Percentiles rank a stretch among this genome's conserved stretches.
Conservation (phyloP, 2,113 vertebrate species). For the Dicentrarchus labrax region DNA sequence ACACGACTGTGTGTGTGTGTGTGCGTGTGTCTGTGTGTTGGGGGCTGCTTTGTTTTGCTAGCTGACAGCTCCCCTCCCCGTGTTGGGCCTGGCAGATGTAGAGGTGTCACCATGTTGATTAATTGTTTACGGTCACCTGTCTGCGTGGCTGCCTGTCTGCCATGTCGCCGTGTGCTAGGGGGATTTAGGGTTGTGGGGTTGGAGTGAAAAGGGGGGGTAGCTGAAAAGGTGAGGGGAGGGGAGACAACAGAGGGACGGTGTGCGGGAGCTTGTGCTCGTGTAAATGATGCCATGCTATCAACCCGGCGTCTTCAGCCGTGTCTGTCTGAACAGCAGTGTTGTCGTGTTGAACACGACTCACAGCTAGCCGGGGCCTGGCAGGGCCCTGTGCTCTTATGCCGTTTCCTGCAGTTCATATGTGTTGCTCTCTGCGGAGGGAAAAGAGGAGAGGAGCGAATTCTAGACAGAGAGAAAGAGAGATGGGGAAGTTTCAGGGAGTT, state of each 20-base stretch:
- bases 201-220: conserved; percentile 53
- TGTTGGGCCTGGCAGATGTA: conserved; percentile 88
- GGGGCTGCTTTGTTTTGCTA: conserved; percentile 80
- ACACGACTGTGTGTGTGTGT: conserved; percentile 44
- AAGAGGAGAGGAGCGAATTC: conserved; percentile 2
- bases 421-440: conserved; percentile 21
- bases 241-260: conserved; percentile 58
- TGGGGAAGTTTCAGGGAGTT: conserved; percentile 51
- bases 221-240: conserved; percentile 59
- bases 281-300: conserved; percentile 66
- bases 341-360: conserved; percentile 82
- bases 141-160: conserved; percentile 82
- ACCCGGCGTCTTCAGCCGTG: conserved; percentile 75
- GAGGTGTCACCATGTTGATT: conserved; percentile 91
- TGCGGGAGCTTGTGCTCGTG: conserved; percentile 49
- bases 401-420: conserved; percentile 16
- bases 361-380: conserved; percentile 61
- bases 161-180: conserved; percentile 80
- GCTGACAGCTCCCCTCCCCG: conserved; percentile 85
- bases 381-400: conserved; percentile 38
- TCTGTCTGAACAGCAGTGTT: conserved; percentile 83
- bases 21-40: conserved; percentile 36
- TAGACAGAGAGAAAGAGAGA: conserved; percentile 6
- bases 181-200: conserved; percentile 78
- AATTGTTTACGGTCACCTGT: conserved; percentile 90